Base-by-base conservation (phyloP, 2,797 vertebrate genomes). In the Enteromius radiatus region DNA sequence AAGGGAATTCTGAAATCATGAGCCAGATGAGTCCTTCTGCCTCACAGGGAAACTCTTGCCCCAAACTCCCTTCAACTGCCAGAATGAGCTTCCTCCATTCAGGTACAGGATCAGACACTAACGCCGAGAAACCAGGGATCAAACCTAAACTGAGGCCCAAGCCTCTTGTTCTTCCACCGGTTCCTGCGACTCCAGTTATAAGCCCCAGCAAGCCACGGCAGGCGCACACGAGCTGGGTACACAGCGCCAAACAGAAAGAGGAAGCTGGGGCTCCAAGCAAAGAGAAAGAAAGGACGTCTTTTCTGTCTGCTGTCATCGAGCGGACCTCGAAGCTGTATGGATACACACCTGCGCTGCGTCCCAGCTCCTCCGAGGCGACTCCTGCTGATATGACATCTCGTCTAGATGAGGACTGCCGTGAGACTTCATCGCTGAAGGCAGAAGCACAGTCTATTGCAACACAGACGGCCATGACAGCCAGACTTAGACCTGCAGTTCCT, bases 261-360 rank as follows among this genome's bases (percentile, higher is more conserved):
- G 84, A 89, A 31, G 85, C 75, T 41, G 74, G 65, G 47, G 64
- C 82, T 59, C 83, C 70, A 6, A 84, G 33, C n/a, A 64, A 23
- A 59, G 68, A 36, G n/a, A 79, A 84, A 26, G 64, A 41, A n/a
- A 68, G 77, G 49, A 88, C 82, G 19, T 87, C 85, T 2, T 91
- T 91, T 65, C 56, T 82, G n/a, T 85, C 86, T 47, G 85, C 87
- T 7, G 89, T 92, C 21, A 87, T 88, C 11, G 85, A 89, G 78
- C 86, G 88, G 67, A 86, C 90, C 1, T 87, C 88, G 2, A 85
- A 85, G 69, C 77, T 90, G 41, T 86, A 84, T 19, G 88, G 83
- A 11, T 81, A 76, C 43, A 88, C 84, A 69, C 83, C 88, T 14
- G 28, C 23, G 47, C 54, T 52, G 33, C 56, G 68, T 45, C 26